A percentile compares a stretch with the other conserved stretches of the same genome.
Evolutionary conservation across 2,888 invertebrate species (phyloP).

Genomic region (Xanthia togata): DNA sequence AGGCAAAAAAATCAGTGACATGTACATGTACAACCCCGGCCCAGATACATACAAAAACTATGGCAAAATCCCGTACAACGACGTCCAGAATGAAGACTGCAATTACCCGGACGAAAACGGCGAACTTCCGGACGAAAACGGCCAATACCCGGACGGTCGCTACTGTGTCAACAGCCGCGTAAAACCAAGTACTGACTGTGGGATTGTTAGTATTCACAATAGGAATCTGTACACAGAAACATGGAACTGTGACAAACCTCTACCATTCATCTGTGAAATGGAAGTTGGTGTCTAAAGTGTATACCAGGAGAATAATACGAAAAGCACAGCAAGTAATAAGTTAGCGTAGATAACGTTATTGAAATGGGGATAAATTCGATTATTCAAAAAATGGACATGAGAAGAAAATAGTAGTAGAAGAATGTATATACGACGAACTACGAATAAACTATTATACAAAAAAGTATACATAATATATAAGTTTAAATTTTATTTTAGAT

Average conservation of each 20-base stretch:
- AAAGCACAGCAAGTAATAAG: no score
- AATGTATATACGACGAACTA: not conserved
- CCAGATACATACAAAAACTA: not conserved
- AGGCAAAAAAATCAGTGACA: constrained; percentile 65
- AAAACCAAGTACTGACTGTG: constrained; percentile 17
- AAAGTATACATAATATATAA: no score
- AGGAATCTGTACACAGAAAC: not conserved
- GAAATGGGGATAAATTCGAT: not conserved
- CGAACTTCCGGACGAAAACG: not conserved
- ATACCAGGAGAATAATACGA: not conserved
- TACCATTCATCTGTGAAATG: constrained; percentile 68
- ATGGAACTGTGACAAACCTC: constrained; percentile 24
- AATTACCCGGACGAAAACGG: not conserved
- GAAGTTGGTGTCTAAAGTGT: constrained; percentile 4
- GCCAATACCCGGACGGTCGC: not conserved
- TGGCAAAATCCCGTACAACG: no score
- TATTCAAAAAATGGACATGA: not conserved
- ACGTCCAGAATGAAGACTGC: not conserved
- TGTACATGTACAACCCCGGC: not conserved
- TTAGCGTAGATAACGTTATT: not conserved
- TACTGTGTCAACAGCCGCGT: not conserved
- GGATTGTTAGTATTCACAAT: not conserved
- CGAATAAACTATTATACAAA: not conserved
- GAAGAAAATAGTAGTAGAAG: no score
- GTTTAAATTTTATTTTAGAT: no score